Conservation (phyloP, 2,888 invertebrate genomes). For the Eupithecia subfuscata region DNA sequence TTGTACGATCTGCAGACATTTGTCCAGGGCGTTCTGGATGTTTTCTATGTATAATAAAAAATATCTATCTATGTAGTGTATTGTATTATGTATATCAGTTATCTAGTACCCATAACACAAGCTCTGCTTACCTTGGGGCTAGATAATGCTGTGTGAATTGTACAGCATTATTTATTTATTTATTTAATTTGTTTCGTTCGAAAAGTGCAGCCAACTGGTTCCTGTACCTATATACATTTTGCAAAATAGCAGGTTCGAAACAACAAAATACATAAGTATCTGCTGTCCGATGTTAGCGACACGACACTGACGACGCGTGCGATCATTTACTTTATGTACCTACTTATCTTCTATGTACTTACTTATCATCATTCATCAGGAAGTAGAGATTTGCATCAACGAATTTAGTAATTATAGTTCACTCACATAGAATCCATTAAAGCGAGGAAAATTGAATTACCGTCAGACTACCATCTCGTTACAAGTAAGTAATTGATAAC, state of each 20-base stretch:
- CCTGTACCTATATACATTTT: neutral
- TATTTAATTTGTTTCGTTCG: slow-evolving; percentile 13
- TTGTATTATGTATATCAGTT: no score
- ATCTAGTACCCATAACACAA: no score
- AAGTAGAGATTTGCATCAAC: neutral
- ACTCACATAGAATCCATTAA: neutral
- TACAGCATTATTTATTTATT: no score
- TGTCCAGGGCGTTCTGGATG: no score
- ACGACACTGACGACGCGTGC: neutral
- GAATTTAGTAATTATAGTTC: neutral
- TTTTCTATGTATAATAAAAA: no score
- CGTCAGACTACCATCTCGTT: slow-evolving; percentile 13
- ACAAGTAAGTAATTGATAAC: slow-evolving; percentile 58
- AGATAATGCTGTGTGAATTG: no score
- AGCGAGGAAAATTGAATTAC: neutral
- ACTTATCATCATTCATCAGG: neutral
- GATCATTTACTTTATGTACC: neutral
- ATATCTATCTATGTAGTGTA: no score
- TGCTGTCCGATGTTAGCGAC: neutral
- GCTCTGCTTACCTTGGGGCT: no score
- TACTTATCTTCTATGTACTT: neutral
- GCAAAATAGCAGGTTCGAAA: neutral
- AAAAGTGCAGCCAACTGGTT: slow-evolving; percentile 5
- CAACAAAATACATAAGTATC: neutral
- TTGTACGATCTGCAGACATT: no score